phyloP scores from a whole-genome alignment of 2,113 vertebrate genomes.

The Hymenochirus boettgeri region DNA sequence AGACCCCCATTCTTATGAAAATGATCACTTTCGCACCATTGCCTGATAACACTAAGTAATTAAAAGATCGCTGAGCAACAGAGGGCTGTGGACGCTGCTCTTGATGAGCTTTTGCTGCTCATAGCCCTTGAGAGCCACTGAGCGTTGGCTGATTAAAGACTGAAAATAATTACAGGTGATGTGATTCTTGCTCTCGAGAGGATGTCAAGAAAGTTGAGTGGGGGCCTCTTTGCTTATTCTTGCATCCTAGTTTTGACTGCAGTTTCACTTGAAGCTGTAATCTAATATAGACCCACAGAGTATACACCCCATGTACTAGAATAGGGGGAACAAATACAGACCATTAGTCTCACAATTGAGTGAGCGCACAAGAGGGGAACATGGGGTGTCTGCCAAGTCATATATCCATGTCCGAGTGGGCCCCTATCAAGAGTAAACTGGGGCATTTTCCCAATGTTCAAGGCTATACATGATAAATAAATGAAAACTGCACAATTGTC shows the following conservation, averaged over 20 bases:
- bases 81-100: conserved; percentile 86
- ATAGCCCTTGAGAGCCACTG: conserved; percentile 67
- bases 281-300: too few species aligned
- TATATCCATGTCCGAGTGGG: too few species aligned
- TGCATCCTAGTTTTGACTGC: conserved; percentile 1
- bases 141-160: conserved; percentile 74
- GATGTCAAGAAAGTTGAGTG: neutral
- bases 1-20: conserved; percentile 77
- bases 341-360: too few species aligned
- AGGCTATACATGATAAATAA: too few species aligned
- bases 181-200: conserved; percentile 72
- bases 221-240: conserved; percentile 47
- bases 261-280: too few species aligned
- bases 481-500: too few species aligned
- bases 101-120: conserved; percentile 91
- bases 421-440: too few species aligned
- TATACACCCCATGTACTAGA: too few species aligned
- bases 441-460: too few species aligned
- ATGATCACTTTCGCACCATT: conserved; percentile 77
- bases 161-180: conserved; percentile 84
- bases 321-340: too few species aligned
- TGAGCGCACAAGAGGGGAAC: too few species aligned
- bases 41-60: conserved; percentile 92
- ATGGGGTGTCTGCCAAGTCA: too few species aligned
- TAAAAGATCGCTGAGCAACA: conserved; percentile 81